Percentiles rank a stretch among this genome's conserved stretches.
Evolutionary conservation across 37 sponge, comb jelly and placozoan genomes (phyloP).

Genomic region (Spongilla lacustris): DNA sequence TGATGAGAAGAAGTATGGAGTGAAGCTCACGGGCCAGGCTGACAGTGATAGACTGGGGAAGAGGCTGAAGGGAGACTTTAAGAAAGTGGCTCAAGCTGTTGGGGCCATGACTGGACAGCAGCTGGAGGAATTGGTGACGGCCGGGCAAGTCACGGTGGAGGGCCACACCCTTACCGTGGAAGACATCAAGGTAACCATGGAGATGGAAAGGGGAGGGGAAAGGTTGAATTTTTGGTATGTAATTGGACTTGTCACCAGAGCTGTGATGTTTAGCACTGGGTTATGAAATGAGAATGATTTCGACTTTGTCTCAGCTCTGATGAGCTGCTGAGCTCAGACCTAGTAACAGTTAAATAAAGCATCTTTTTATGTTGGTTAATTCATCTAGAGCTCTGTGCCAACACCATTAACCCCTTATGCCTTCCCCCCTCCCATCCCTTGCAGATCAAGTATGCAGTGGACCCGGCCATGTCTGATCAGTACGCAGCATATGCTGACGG

Average conservation of each 20-base stretch:
- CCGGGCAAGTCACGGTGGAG: constrained; percentile 65
- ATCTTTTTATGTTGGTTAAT: no score
- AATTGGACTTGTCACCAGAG: not conserved
- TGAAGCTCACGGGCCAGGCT: constrained; percentile 68
- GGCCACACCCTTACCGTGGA: constrained; percentile 67
- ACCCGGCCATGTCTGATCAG: constrained; percentile 19
- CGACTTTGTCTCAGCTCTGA: not conserved
- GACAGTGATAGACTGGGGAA: constrained; percentile 90
- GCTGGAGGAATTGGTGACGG: constrained; percentile 63
- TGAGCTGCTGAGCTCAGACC: not conserved
- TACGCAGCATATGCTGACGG: constrained; percentile 73
- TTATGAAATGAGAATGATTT: not conserved
- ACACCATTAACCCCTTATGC: no score
- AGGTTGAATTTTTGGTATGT: not conserved
- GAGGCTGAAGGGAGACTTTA: constrained; percentile 91
- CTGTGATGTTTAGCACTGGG: constrained; percentile 2
- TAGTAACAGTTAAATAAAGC: no score
- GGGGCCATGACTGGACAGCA: constrained; percentile 65
- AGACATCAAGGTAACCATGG: constrained; percentile 57
- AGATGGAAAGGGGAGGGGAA: not conserved
- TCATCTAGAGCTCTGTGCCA: no score
- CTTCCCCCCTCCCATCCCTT: not conserved
- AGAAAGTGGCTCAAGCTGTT: constrained; percentile 58
- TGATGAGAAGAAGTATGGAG: constrained; percentile 84
- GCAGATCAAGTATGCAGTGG: constrained; percentile 73